Evolutionary conservation across 2,797 vertebrate genomes (phyloP).

Genomic region (Acomys russatus): DNA sequence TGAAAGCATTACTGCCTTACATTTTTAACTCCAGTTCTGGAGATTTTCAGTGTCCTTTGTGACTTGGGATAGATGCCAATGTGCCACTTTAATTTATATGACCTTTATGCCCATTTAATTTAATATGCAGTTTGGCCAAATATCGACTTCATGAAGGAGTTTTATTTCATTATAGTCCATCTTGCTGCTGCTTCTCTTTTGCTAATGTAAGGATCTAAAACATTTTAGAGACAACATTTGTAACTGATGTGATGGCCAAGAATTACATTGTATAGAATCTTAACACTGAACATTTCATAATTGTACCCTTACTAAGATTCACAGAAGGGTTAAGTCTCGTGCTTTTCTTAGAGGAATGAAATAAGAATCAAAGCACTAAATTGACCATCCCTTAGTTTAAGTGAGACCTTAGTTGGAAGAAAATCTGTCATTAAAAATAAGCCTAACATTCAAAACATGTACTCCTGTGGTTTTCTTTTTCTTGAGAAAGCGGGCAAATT

Average conservation of each 20-base stretch:
- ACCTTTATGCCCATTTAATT: constrained; percentile 63
- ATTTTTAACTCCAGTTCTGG: constrained; percentile 4
- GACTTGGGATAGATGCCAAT: constrained; percentile 50
- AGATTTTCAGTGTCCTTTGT: constrained; percentile 27
- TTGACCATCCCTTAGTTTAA: constrained; percentile 28
- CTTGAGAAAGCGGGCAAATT: constrained; percentile 37
- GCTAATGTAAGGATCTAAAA: constrained; percentile 56
- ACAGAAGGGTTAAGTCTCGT: neutral
- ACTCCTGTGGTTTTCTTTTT: constrained; percentile 31
- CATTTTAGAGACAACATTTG: constrained; percentile 33
- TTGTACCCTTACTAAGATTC: constrained; percentile 15
- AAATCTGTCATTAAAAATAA: constrained; percentile 51
- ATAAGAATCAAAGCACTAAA: constrained; percentile 52
- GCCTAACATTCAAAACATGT: constrained; percentile 27
- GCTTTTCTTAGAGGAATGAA: neutral
- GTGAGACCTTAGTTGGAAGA: constrained; percentile 24
- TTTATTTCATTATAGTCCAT: constrained; percentile 63
- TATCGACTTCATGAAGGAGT: constrained; percentile 61
- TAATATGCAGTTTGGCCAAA: constrained; percentile 67
- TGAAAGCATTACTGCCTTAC: constrained; percentile 26
- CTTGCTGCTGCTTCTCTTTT: constrained; percentile 61
- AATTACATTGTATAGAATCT: neutral
- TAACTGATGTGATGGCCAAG: neutral
- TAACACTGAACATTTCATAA: constrained; percentile 28
- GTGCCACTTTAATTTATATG: constrained; percentile 66